Percentiles rank a stretch among this genome's conserved stretches.
phyloP scores from a whole-genome alignment of 2,113 vertebrate genomes.

The Pyrgilauda ruficollis region DNA sequence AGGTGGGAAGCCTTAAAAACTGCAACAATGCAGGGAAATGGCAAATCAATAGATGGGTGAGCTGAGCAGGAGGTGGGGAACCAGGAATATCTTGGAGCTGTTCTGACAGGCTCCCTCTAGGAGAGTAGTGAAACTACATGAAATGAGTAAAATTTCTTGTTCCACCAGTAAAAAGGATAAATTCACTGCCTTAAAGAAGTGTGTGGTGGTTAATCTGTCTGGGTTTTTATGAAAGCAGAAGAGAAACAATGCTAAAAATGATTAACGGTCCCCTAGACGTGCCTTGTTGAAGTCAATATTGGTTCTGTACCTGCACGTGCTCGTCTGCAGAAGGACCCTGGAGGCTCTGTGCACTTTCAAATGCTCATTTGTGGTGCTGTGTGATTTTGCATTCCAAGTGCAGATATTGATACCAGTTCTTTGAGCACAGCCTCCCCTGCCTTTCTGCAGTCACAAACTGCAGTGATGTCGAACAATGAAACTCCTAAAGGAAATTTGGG shows the following conservation, averaged over 20 bases:
- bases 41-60: neutral
- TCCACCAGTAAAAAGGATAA: neutral
- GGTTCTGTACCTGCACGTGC: neutral
- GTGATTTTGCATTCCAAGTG: neutral
- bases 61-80: neutral
- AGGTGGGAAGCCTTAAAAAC: neutral
- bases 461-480: accelerated
- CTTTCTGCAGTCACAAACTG: neutral
- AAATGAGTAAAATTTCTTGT: neutral
- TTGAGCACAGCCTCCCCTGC: accelerated
- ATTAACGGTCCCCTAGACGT: accelerated
- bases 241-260: neutral
- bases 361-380: accelerated
- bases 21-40: neutral
- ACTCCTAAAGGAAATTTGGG: neutral
- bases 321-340: neutral
- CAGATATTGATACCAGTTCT: neutral
- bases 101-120: neutral
- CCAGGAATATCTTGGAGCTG: neutral
- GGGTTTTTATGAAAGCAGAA: neutral
- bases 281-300: neutral
- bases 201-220: neutral
- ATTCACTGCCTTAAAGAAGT: neutral
- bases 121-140: neutral
- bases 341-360: neutral